Evolutionary conservation across 2,888 invertebrate genomes (phyloP), one percentile per base, ranked within the genome.

Genomic region (Eristalinus sepulchralis): DNA sequence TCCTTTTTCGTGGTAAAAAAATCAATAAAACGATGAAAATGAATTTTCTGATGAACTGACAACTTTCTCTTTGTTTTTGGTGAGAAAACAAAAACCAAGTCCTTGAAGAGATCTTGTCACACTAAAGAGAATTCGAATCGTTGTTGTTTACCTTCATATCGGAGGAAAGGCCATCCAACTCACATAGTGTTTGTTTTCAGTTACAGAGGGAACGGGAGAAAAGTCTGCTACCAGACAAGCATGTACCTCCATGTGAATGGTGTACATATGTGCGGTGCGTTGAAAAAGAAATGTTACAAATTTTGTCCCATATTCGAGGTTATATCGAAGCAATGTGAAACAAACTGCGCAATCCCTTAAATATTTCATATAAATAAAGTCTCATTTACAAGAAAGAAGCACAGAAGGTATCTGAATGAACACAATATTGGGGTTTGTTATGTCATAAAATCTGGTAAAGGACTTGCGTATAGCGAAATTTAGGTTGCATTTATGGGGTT

Each of bases 11-110:
- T 67, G 72, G 77, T 57, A 27, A 70, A 67, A 85, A 85, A 85
- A 85, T 85, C 85, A 68, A 85, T 85, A 85, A 34, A 11, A 72
- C 53, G 68, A 79, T 76, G 68, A 71, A 76, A 85, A 85, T 85
- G 81, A 85, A 81, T 64, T 66, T 55, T 47, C 24, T 33, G 36
- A 22, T 81, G 76, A 81, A 81, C 33, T n/a, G 22, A n/a, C 24
- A 17, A 13, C 53, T 24, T 10, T 27, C 70, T 75, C 39, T 75
- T 75, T 10, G 17, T 59, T 36, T 57, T 24, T 11, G 24, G 20
- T 20, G 53, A 34, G 22, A 17, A 33, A 20, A 81, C 73, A 70
- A 79, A 79, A 83, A 53, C 3, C 4, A 13, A 20, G 13, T n/a
- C 8, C 5, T 24, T 62, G 39, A 39, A 67, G 67, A 55, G 22